Percentiles rank a stretch among this genome's conserved stretches.
Conservation (phyloP, 2,113 vertebrate species). For the Pithys albifrons region DNA sequence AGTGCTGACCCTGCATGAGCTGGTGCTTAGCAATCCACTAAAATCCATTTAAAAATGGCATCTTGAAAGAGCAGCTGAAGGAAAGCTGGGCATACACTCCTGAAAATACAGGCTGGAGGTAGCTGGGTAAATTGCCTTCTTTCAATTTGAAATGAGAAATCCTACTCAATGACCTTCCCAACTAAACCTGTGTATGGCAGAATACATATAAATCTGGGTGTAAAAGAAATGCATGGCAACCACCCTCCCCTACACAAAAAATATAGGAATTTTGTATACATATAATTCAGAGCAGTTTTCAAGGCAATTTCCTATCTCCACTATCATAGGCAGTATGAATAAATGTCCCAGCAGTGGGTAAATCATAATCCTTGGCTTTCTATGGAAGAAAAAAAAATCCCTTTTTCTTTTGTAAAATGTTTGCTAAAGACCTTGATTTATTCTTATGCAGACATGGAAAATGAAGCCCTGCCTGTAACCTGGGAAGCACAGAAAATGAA, state of each 20-base stretch:
- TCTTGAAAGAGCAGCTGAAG: not conserved
- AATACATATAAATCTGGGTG: not conserved
- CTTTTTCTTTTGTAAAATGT: not conserved
- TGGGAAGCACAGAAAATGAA: not conserved
- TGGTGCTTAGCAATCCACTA: not conserved
- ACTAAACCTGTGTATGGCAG: not conserved
- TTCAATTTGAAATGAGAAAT: not conserved
- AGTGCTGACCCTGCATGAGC: not conserved
- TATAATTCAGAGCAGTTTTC: not conserved
- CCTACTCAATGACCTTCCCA: not conserved
- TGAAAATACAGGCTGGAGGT: not conserved
- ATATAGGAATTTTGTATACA: not conserved
- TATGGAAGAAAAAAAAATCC: not conserved
- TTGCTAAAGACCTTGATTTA: not conserved
- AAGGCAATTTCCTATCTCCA: conserved; percentile 9
- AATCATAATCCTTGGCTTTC: not conserved
- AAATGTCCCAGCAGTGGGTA: conserved; percentile 4
- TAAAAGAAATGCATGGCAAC: not conserved
- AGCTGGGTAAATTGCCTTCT: not conserved
- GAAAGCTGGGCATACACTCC: not conserved
- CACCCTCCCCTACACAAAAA: not conserved
- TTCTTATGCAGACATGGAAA: not conserved
- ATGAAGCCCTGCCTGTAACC: not conserved
- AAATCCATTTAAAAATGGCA: not conserved
- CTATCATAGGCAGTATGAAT: not conserved